Evolutionary conservation across 1,140 invertebrate species (phyloP), one percentile per base, ranked within the genome.

Genomic region (Drosophila sp.): DNA sequence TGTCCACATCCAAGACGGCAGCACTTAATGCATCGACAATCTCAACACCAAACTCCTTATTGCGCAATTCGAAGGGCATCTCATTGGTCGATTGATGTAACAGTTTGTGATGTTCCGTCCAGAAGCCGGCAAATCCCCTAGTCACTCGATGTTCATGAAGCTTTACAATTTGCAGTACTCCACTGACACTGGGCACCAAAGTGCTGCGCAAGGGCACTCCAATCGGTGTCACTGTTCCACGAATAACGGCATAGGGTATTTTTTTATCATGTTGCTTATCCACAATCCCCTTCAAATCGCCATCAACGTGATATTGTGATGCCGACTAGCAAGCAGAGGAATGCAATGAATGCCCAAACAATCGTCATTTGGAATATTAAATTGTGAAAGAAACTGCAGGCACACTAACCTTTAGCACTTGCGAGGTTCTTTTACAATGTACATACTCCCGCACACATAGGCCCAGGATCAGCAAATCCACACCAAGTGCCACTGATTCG

Each of bases 1-100:
- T 94, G 90, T 96, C 96, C 93, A 97, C 93, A 80, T 97, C 96
- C 92, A 97, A 93, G 66, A 96, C 93, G 73, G 96, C 95, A 5
- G 96, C 96, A 32, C 94, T 93, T 50, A 96, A 85, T 1, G 96
- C 94, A 92, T 97, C 96, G 6, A 95, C 79, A 60, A 97, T 93
- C 93, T 96, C 96, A 41, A 96, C 94, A 66, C 93, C 93, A 58
- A 94, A 91, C 11, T 92, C 92, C 41, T 94, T 94, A 79, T 93
- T 94, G 81, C 93, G 93, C 38, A 97, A 89, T 44, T 94, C 94
- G 92, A 97, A 97, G 30, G 96, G 96, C 81, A 96, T 95, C 50
- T 94, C 93, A 85, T 96, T 96, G 81, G 94, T 95, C 2, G 95
- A 93, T 78, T 96, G 95, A 87, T 96, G 95, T 54, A 97, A 94